Conservation (phyloP, 2,888 invertebrate genomes). For the Trissolcus japonicus region DNA sequence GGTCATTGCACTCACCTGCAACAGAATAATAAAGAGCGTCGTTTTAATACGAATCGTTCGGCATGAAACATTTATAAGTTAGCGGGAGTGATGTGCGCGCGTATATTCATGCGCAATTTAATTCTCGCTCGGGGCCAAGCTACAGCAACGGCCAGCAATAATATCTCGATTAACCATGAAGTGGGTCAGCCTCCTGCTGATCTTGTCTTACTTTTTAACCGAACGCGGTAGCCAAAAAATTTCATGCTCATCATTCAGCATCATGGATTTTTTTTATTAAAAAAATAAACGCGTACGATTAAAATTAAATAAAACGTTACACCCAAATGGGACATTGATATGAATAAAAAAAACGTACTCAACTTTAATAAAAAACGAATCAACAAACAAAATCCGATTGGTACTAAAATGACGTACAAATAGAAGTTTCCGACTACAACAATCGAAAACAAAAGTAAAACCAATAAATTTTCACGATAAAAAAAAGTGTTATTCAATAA, state of each 20-base stretch:
- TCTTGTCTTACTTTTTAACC: constrained; percentile 38
- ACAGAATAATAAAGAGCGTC: constrained; percentile 55
- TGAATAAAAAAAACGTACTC: too few relatives aligned
- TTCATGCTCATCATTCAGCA: constrained; percentile 6
- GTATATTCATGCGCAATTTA: constrained; percentile 53
- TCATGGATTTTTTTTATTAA: too few relatives aligned
- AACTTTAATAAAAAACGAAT: too few relatives aligned
- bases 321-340: too few relatives aligned
- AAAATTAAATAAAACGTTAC: neutral
- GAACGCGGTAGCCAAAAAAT: constrained; percentile 30
- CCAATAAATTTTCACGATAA: neutral
- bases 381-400: too few relatives aligned
- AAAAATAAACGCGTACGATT: constrained; percentile 5
- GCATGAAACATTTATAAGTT: constrained; percentile 60
- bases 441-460: constrained; percentile 1
- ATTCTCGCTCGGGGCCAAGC: constrained; percentile 49
- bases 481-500: neutral
- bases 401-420: too few relatives aligned
- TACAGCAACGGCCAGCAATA: constrained; percentile 38
- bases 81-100: constrained; percentile 52
- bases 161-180: constrained; percentile 57
- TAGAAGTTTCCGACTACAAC: neutral
- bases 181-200: constrained; percentile 44
- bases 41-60: constrained; percentile 55
- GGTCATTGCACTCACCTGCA: constrained; percentile 60